These are phyloP conservation scores for Aplysina aerophoba DNA, from an alignment of 37 sponge, comb jelly and placozoan genomes.

Conservation along the genomic window DNA sequence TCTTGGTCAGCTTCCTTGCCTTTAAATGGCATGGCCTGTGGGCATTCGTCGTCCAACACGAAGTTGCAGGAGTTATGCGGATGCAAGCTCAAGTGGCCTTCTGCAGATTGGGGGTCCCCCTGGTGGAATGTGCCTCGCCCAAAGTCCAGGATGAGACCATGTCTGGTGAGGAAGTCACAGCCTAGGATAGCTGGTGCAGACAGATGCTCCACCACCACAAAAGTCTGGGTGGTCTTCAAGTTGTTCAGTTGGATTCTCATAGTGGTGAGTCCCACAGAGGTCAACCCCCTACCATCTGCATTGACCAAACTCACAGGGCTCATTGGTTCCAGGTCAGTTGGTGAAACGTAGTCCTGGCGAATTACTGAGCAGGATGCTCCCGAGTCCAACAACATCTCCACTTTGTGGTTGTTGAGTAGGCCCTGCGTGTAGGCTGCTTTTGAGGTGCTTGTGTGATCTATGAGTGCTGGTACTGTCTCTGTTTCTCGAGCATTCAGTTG, in stretches of 20 bases:
- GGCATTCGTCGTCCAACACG: background rate
- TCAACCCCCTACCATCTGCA: slow-evolving; percentile 16
- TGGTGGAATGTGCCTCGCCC: background rate
- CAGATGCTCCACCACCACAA: background rate
- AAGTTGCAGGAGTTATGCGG: background rate
- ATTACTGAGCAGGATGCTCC: slow-evolving; percentile 32
- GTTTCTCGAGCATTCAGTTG: slow-evolving; percentile 11
- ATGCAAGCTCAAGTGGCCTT: background rate
- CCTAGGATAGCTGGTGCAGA: slow-evolving; percentile 10
- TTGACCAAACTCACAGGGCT: background rate
- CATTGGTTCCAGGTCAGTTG: background rate
- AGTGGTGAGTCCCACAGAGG: background rate
- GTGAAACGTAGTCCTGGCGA: background rate
- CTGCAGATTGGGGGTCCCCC: background rate
- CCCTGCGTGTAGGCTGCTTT: background rate
- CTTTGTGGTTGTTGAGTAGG: background rate
- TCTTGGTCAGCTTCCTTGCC: background rate
- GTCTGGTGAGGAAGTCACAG: slow-evolving; percentile 19
- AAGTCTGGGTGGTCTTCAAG: background rate
- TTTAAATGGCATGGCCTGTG: background rate
- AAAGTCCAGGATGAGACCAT: slow-evolving; percentile 1
- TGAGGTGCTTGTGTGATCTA: background rate
- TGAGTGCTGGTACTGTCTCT: background rate
- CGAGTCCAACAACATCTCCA: background rate
- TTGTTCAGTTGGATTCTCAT: background rate